A percentile compares a stretch with the other conserved stretches of the same genome.
Conservation (phyloP, 2,888 invertebrate genomes). For the Myopa tessellatipennis region DNA sequence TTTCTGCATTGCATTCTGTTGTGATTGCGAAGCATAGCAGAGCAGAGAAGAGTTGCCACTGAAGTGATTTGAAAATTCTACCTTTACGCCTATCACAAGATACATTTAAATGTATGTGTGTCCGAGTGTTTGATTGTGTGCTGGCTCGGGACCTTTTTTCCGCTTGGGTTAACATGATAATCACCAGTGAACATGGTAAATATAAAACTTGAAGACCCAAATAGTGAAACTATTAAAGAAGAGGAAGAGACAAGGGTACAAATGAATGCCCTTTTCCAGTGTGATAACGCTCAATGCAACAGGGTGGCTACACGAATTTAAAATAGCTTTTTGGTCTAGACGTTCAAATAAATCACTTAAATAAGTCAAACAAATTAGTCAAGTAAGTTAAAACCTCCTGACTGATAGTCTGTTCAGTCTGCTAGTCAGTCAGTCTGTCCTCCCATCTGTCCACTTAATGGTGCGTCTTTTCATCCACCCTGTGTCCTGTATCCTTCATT, state of each 20-base stretch:
- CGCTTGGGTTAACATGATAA: slow-evolving; percentile 34
- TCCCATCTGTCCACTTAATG: too few species aligned
- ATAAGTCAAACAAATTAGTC: too few species aligned
- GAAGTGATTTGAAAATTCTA: not conserved
- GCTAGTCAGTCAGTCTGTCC: too few species aligned
- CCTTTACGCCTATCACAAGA: not conserved
- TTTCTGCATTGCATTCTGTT: slow-evolving; percentile 12
- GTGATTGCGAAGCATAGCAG: slow-evolving; percentile 1
- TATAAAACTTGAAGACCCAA: not conserved
- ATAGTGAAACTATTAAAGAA: not conserved
- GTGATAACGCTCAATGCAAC: too few species aligned
- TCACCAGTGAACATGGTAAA: slow-evolving; percentile 12
- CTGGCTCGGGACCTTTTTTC: not conserved
- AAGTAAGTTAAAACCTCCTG: too few species aligned
- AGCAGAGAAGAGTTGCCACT: not conserved
- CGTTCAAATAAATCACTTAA: too few species aligned
- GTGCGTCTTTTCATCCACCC: too few species aligned
- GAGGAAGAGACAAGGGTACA: not conserved
- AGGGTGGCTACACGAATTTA: too few species aligned
- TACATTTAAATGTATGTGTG: not conserved
- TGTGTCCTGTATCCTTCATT: too few species aligned
- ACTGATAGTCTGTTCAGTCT: too few species aligned
- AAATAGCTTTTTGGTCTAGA: too few species aligned
- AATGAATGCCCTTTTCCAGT: not conserved
- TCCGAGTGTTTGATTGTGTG: not conserved